Base-by-base conservation (phyloP, 2,113 vertebrate species). In the Actinemys pallida region DNA sequence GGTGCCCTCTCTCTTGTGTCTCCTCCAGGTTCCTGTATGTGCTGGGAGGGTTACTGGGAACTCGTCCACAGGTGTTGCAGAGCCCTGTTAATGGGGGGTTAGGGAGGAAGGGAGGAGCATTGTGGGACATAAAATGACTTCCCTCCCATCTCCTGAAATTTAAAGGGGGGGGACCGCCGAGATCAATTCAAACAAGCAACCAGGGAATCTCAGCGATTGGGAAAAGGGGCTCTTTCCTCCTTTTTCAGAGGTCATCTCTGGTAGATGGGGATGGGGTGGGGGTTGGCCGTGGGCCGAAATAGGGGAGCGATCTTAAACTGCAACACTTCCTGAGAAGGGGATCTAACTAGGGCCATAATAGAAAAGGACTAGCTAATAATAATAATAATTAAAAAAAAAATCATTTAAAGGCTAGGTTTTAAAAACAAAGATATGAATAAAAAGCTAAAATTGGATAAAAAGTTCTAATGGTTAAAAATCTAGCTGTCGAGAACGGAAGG, bases 61-160 rank as follows among this genome's bases (percentile, higher is more conserved):
- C 98, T 98, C 98, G 97, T 98, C 98, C 98, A 99, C 98, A 98
- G 99, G 98, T 99, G 98, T 99, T 98, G 98, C 98, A 98, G 98
- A 98, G 98, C 98, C 99, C 99, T 98, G 98, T 98, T 98, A 86
- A 65, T 98, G 97, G 98, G 98, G 98, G 98, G 98, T 98, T 98
- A 98, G 97, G 98, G 98, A 99, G 98, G 98, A 98, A 98, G 97
- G 98, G 98, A 98, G 98, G 98, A 98, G 98, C 98, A 91, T 84
- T 98, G 94, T 82, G 97, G 98, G 97, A 97, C 95, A 94, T 91
- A 95, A 93, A 96, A 96, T 96, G 93, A 96, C n/a, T 94, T 91
- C 83, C 92, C 96, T 95, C 93, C 95, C 91, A 84, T 92, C 94
- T 95, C 95, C 93, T 97, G 97, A 89, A 80, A 79, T 54, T 83